A percentile compares a stretch with the other conserved stretches of the same genome.
These are phyloP conservation scores for Ellobium chinense DNA, from an alignment of 2,888 invertebrate species.

Conservation along the genomic window DNA sequence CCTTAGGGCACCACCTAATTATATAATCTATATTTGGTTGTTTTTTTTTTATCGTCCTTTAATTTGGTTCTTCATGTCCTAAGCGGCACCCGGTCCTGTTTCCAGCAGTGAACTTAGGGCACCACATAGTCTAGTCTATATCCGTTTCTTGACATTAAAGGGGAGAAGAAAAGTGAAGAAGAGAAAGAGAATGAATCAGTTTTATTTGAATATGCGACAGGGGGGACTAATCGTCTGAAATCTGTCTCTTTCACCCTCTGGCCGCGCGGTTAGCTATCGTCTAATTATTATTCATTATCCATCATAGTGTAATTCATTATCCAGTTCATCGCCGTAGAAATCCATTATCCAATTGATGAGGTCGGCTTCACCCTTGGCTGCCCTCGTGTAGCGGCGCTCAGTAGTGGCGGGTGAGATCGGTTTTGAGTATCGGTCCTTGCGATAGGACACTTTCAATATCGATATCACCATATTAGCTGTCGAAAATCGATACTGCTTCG, in stretches of 20 bases:
- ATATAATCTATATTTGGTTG: too few relatives aligned
- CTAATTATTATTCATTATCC: slow-evolving; percentile 2
- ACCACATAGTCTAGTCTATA: too few relatives aligned
- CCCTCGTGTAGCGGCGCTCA: not conserved
- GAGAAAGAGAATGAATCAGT: not conserved
- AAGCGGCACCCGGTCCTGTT: too few relatives aligned
- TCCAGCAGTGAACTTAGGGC: too few relatives aligned
- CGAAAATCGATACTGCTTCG: too few relatives aligned
- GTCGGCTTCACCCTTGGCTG: not conserved
- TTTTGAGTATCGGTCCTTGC: too few relatives aligned
- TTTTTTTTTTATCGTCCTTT: too few relatives aligned
- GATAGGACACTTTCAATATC: too few relatives aligned
- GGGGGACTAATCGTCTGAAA: not conserved
- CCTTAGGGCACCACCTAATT: too few relatives aligned
- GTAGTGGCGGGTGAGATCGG: not conserved
- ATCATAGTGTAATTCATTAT: not conserved
- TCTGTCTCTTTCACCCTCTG: not conserved
- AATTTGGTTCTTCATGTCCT: too few relatives aligned
- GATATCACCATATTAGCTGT: too few relatives aligned
- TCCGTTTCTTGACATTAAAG: too few relatives aligned
- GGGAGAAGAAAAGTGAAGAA: not conserved
- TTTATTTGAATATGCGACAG: not conserved
- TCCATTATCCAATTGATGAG: not conserved
- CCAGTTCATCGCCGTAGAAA: not conserved
- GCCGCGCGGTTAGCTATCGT: not conserved